These are phyloP conservation scores for Aplodontia rufa DNA, from an alignment of 2,113 vertebrate genomes.

Conservation along the genomic window DNA sequence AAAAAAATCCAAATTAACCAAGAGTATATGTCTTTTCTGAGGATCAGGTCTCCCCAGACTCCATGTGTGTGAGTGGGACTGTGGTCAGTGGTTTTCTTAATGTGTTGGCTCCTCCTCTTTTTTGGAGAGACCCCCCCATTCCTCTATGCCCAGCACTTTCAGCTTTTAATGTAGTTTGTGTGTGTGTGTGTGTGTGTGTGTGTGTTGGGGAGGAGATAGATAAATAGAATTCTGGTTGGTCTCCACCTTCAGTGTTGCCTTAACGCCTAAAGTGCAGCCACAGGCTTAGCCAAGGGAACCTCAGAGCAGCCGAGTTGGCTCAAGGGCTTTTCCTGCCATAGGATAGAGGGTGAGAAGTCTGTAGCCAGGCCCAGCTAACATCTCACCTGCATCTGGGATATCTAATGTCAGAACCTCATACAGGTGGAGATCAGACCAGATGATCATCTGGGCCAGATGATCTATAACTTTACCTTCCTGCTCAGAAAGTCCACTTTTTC, in stretches of 20 bases:
- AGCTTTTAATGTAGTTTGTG: neutral
- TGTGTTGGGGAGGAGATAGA: neutral
- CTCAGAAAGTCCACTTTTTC: neutral
- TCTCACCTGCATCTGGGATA: neutral
- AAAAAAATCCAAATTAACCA: slow-evolving; percentile 5
- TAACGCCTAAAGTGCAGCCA: neutral
- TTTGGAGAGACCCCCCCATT: neutral
- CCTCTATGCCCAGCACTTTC: neutral
- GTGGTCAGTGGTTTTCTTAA: neutral
- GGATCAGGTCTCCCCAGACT: fast-evolving
- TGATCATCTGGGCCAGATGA: neutral
- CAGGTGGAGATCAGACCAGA: neutral
- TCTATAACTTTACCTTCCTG: neutral
- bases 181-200: too few species aligned
- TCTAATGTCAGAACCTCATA: neutral
- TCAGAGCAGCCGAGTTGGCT: neutral
- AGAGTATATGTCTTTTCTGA: neutral
- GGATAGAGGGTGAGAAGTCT: neutral
- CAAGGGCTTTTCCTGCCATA: neutral
- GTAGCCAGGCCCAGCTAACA: neutral
- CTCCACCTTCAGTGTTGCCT: neutral
- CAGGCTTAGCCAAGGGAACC: neutral
- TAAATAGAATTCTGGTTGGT: neutral
- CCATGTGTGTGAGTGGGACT: neutral
- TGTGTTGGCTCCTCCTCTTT: neutral